Conservation (phyloP, 1,140 invertebrate species). For the Drosophila dunni region DNA sequence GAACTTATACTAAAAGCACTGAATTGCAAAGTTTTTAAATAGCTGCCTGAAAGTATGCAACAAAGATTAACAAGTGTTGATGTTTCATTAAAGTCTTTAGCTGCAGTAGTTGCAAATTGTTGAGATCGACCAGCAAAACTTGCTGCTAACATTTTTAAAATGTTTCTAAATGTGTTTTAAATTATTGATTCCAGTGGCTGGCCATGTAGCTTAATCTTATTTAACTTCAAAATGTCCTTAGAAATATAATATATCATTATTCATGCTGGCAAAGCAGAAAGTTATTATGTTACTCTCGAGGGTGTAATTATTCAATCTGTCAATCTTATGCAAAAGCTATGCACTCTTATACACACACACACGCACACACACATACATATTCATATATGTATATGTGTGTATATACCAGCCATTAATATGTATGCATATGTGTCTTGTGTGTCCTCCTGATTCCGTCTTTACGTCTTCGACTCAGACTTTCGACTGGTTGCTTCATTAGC, state of each 20-base stretch:
- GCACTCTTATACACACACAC: slow-evolving; percentile 11
- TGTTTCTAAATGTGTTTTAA: too few species aligned
- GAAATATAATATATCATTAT: slow-evolving; percentile 14
- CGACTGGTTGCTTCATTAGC: slow-evolving; percentile 72
- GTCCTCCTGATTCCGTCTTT: slow-evolving; percentile 12
- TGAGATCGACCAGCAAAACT: too few species aligned
- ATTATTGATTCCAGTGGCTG: too few species aligned
- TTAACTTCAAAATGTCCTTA: slow-evolving; percentile 1
- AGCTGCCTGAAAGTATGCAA: neutral
- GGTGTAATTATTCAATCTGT: slow-evolving; percentile 78
- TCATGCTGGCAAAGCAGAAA: slow-evolving; percentile 19
- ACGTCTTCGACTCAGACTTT: slow-evolving; percentile 30
- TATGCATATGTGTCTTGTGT: slow-evolving; percentile 36
- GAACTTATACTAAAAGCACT: neutral
- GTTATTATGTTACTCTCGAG: slow-evolving; percentile 45
- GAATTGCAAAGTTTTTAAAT: neutral
- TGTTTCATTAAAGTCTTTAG: neutral
- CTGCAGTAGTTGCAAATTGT: neutral
- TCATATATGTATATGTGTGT: neutral
- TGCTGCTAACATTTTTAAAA: too few species aligned
- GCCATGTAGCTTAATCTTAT: too few species aligned
- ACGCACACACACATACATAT: slow-evolving; percentile 13
- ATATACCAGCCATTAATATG: slow-evolving; percentile 31
- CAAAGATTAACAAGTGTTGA: neutral
- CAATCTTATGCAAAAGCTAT: slow-evolving; percentile 66